Base-by-base conservation (phyloP, 1,140 invertebrate genomes). In the Trichogramma pretiosum region DNA sequence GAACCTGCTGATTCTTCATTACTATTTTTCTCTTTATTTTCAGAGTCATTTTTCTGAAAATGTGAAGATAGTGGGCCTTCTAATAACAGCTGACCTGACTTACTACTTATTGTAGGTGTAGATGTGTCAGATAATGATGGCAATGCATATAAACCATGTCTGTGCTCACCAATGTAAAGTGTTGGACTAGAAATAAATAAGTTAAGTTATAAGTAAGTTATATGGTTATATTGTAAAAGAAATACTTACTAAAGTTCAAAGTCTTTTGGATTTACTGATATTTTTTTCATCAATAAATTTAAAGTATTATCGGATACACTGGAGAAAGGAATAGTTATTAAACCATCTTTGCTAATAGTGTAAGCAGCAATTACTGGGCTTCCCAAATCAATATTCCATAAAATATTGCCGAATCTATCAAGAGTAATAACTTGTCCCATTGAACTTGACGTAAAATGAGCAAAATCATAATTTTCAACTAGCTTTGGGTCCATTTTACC, bases 331-430 rank as follows among this genome's bases (percentile, higher is more conserved):
- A 97, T 77, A 33, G 84, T 81, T 26, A 91, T 74, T 23, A 97
- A 76, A 3, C 86, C 87, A 34, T 85, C 81, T 24, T 81, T 77
- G 50, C 84, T 83, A 42, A 94, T 68, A 2, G 84, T 70, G 67
- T 96, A 99, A 46, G 92, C 80, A 0, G 87, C 93, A 37, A 98
- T 85, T 2, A 98, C 82, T 3, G 94, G 93, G 50, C 90, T 93
- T 38, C 82, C 80, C 37, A 92, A 81, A 64, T 96, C 82, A 14
- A 80, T 74, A 57, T 90, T 80, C 93, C 93, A 98, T 7, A 93
- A 64, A 24, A 91, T 72, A 49, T 82, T 79, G 0, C 89, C 88
- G 48, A 79, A 73, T 42, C 80, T 70, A 60, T 87, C 80, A 34
- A 89, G 75, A 0, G 90, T 93, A 28, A 93, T 79, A 24, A 93